Percentiles rank a stretch among this genome's conserved stretches.
These are phyloP conservation scores for Ammodytes marinus DNA, from an alignment of 2,113 vertebrate species.

Conservation along the genomic window DNA sequence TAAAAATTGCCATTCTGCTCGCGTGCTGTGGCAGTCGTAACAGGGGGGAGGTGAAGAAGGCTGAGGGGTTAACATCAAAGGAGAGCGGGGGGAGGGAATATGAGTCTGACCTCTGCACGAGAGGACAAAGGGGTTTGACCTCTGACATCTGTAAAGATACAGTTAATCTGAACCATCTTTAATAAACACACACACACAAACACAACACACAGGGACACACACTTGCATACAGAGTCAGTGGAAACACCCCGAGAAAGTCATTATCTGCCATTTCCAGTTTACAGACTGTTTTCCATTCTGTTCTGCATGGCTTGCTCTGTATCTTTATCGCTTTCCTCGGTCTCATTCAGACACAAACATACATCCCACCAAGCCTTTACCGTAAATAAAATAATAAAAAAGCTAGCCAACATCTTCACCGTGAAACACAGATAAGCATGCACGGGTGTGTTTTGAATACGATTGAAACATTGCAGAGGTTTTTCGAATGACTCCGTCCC, in stretches of 20 bases:
- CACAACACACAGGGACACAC: neutral
- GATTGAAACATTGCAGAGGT: constrained; percentile 21
- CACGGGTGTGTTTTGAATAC: constrained; percentile 1
- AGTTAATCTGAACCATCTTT: constrained; percentile 50
- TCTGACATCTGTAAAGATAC: constrained; percentile 76
- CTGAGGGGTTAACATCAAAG: constrained; percentile 65
- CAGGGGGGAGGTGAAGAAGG: constrained; percentile 23
- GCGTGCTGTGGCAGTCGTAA: constrained; percentile 41
- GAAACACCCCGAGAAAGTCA: neutral
- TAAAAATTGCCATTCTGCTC: constrained; percentile 59
- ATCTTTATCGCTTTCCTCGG: constrained; percentile 14
- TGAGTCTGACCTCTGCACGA: constrained; percentile 69
- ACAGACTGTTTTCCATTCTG: neutral
- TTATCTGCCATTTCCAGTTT: constrained; percentile 6
- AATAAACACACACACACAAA: constrained; percentile 23
- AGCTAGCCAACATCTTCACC: neutral
- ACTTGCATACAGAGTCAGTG: neutral
- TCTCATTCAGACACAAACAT: neutral
- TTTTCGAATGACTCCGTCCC: constrained; percentile 23
- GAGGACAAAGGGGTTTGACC: constrained; percentile 57
- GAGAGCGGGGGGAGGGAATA: constrained; percentile 36
- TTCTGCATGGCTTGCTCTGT: constrained; percentile 4
- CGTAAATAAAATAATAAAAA: constrained; percentile 28
- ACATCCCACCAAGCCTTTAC: neutral
- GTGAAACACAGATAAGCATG: constrained; percentile 31